Conservation (phyloP, 2,888 invertebrate species). For the Apotomis capreana region DNA sequence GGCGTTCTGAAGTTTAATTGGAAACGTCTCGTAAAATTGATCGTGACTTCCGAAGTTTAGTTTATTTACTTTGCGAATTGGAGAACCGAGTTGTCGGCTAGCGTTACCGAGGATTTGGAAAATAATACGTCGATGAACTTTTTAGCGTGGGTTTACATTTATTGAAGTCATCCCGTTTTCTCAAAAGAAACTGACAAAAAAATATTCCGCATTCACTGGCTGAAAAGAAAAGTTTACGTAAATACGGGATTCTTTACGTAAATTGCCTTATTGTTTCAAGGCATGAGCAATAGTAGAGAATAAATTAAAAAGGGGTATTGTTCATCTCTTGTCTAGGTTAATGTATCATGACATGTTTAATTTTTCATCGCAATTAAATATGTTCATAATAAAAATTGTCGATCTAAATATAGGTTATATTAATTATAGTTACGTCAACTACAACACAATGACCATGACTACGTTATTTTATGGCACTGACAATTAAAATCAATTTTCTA, state of each 20-base stretch:
- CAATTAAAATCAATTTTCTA: conserved; percentile 9
- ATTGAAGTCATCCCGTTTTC: not conserved
- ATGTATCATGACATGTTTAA: no score
- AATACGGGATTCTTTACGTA: no score
- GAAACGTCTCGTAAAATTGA: conserved; percentile 75
- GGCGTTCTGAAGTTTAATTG: conserved; percentile 74
- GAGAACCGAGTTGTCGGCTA: conserved; percentile 57
- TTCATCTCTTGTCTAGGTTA: no score
- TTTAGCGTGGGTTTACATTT: conserved; percentile 7
- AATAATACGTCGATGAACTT: conserved; percentile 11
- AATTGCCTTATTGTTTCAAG: no score
- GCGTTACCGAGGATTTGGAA: conserved; percentile 50
- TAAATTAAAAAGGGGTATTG: no score
- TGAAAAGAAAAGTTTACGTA: no score
- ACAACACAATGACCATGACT: conserved; percentile 1
- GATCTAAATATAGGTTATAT: not conserved
- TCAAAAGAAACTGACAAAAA: not conserved
- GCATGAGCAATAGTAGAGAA: no score
- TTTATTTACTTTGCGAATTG: conserved; percentile 67
- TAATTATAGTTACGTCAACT: not conserved
- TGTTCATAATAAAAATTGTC: no score
- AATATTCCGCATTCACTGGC: no score
- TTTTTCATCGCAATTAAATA: no score
- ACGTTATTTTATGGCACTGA: not conserved
- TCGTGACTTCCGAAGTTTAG: conserved; percentile 67